These are phyloP conservation scores for Polymixis lichenea DNA, from an alignment of 2,888 invertebrate genomes.

Conservation along the genomic window DNA sequence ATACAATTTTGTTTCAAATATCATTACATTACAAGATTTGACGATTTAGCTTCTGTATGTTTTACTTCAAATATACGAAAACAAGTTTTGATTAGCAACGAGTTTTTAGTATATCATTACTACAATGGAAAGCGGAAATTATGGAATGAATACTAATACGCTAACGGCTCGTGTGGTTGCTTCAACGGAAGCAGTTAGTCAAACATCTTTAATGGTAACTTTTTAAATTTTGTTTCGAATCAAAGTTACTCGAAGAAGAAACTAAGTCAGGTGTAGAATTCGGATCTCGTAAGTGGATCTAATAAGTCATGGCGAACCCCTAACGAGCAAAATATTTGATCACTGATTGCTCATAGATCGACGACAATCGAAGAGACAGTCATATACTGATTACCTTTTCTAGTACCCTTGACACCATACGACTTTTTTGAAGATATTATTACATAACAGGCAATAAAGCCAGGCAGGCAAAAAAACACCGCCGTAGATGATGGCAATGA, in stretches of 20 bases:
- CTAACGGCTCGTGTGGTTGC: slow-evolving; percentile 24
- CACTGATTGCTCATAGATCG: not conserved
- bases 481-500: not conserved
- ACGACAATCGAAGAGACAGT: not conserved
- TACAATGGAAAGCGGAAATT: slow-evolving; percentile 55
- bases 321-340: not conserved
- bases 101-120: slow-evolving; percentile 44
- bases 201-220: slow-evolving; percentile 35
- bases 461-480: not conserved
- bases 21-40: not conserved
- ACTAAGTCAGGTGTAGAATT: slow-evolving; percentile 1
- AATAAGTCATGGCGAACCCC: not conserved
- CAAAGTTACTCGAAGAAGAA: not conserved
- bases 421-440: not conserved
- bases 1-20: not conserved
- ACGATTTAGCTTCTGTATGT: not conserved
- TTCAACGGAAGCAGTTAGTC: slow-evolving; percentile 32
- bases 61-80: slow-evolving; percentile 9
- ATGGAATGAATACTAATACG: slow-evolving; percentile 40
- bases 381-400: not conserved
- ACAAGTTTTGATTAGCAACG: slow-evolving; percentile 31
- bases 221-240: not conserved
- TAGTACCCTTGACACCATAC: not conserved
- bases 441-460: not conserved
- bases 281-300: not conserved